Percentiles rank a stretch among this genome's conserved stretches.
These are phyloP conservation scores for Rhogogaster chlorosoma DNA, from an alignment of 2,888 invertebrate genomes.

Conservation along the genomic window DNA sequence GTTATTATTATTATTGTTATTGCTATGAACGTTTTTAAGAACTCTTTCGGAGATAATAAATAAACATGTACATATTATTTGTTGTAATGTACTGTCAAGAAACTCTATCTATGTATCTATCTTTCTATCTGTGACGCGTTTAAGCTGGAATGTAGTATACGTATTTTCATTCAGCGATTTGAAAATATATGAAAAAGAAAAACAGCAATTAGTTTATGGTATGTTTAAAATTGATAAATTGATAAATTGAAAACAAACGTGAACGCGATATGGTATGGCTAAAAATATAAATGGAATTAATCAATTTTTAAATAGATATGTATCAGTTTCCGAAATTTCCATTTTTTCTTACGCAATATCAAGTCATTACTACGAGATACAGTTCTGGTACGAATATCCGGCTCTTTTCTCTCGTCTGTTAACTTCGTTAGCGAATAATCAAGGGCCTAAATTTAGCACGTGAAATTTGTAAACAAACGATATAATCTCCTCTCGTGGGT, in stretches of 20 bases:
- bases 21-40: background rate
- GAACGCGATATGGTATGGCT: background rate
- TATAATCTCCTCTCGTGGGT: too few species aligned
- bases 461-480: slow-evolving; percentile 39
- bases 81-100: background rate
- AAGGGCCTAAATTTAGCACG: slow-evolving; percentile 12
- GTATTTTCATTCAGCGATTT: background rate
- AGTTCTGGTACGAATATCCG: background rate
- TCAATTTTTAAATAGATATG: background rate
- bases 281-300: background rate
- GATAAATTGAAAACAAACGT: background rate
- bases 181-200: background rate
- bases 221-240: background rate
- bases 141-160: background rate
- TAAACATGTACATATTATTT: background rate
- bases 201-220: too few species aligned
- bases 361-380: background rate
- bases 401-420: background rate
- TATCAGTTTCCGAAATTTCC: background rate
- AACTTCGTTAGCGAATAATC: background rate
- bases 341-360: background rate
- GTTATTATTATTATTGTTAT: background rate
- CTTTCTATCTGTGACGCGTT: background rate
- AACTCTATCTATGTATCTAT: background rate
- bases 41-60: background rate